Evolutionary conservation across 1,140 invertebrate species (phyloP).

Genomic region (Drosophila equinoxialis): DNA sequence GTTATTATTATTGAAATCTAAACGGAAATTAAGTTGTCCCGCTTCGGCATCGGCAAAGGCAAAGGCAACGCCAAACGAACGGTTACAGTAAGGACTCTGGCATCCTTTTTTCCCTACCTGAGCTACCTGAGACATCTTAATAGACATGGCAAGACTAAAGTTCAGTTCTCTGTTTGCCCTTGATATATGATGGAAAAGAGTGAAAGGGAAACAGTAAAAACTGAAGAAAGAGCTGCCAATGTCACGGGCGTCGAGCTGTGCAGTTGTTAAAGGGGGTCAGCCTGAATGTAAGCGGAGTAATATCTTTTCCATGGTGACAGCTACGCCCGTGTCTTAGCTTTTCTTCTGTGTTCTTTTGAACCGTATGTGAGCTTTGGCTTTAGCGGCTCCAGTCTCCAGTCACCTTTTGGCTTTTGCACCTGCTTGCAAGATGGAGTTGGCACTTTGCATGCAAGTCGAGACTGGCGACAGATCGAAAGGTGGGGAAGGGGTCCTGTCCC

Average conservation of each 20-base stretch:
- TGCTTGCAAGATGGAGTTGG: conserved; percentile 17
- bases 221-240: not conserved
- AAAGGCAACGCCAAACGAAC: conserved; percentile 7
- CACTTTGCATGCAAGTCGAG: conserved; percentile 55
- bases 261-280: no score
- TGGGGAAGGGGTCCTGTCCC: conserved; percentile 4
- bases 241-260: not conserved
- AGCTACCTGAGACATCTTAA: conserved; percentile 73
- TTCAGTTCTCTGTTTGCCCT: conserved; percentile 38
- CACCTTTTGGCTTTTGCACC: conserved; percentile 38
- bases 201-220: not conserved
- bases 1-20: conserved; percentile 72
- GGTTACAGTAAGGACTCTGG: not conserved
- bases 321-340: not conserved
- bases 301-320: not conserved
- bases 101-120: conserved; percentile 8
- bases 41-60: conserved; percentile 42
- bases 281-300: no score
- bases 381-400: conserved; percentile 16
- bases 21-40: conserved; percentile 78
- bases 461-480: conserved; percentile 30
- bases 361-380: conserved; percentile 13
- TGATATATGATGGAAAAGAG: conserved; percentile 28
- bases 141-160: conserved; percentile 63
- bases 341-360: not conserved